These are phyloP conservation scores for Euglossa dilemma DNA, from an alignment of 1,140 invertebrate species.

Conservation along the genomic window DNA sequence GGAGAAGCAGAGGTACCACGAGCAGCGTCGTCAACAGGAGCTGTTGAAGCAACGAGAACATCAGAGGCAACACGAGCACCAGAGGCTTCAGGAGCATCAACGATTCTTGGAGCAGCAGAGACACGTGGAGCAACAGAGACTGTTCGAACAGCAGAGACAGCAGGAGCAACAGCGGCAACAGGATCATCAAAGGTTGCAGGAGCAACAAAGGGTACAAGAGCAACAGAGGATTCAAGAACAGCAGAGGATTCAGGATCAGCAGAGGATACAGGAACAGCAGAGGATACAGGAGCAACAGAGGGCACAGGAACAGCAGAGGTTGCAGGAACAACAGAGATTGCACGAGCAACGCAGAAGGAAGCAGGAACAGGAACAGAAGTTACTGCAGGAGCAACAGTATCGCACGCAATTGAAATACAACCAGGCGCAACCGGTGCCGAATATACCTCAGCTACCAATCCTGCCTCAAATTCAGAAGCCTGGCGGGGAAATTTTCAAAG, in stretches of 20 bases:
- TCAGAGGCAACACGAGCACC: conserved; percentile 72
- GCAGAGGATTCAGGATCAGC: conserved; percentile 66
- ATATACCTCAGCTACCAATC: conserved; percentile 69
- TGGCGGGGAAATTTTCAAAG: conserved; percentile 87
- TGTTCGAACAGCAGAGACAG: conserved; percentile 71
- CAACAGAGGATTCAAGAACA: conserved; percentile 64
- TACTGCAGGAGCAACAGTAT: conserved; percentile 82
- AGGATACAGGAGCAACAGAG: conserved; percentile 64
- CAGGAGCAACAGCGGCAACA: conserved; percentile 66
- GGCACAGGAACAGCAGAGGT: conserved; percentile 64
- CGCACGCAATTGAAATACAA: conserved; percentile 77
- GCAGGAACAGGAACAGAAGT: conserved; percentile 76
- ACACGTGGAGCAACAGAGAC: conserved; percentile 64
- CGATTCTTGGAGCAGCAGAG: conserved; percentile 66
- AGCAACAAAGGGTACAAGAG: conserved; percentile 67
- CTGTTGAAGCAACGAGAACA: conserved; percentile 72
- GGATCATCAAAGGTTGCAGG: conserved; percentile 69
- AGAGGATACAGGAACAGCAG: conserved; percentile 69
- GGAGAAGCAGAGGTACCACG: conserved; percentile 75
- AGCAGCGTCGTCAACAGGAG: conserved; percentile 75
- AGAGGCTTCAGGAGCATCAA: conserved; percentile 74
- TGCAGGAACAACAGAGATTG: conserved; percentile 63
- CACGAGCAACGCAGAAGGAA: conserved; percentile 72
- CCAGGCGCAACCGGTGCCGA: conserved; percentile 77
- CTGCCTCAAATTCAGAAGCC: conserved; percentile 81